These are phyloP conservation scores for Drosophila buzzatii DNA, from an alignment of 2,888 invertebrate species.

Conservation along the genomic window DNA sequence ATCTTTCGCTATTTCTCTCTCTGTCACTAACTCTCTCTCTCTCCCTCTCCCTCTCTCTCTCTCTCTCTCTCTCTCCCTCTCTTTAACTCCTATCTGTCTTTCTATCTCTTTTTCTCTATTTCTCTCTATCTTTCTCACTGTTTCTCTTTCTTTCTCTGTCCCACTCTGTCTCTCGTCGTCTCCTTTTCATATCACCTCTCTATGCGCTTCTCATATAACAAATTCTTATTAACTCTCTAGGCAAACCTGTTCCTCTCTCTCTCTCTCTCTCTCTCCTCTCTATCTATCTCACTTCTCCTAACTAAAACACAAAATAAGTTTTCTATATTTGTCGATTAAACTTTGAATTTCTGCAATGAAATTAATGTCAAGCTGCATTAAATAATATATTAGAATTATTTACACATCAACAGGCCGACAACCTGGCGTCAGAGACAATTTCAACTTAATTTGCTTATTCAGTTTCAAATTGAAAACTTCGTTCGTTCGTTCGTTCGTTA, in stretches of 20 bases:
- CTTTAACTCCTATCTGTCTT: neutral
- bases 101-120: neutral
- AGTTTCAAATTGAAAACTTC: conserved; percentile 14
- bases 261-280: neutral
- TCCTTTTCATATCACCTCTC: too few species aligned
- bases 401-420: neutral
- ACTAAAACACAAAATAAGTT: neutral
- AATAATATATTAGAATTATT: neutral
- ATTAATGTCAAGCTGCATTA: neutral
- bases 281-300: neutral
- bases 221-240: too few species aligned
- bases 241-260: too few species aligned
- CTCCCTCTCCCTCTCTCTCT: too few species aligned
- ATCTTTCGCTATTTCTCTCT: neutral
- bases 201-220: neutral
- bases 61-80: neutral
- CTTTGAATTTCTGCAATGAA: neutral
- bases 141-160: too few species aligned
- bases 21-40: too few species aligned
- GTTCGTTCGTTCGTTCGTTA: neutral
- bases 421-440: neutral
- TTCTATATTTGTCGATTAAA: too few species aligned
- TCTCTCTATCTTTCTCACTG: neutral
- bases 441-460: neutral
- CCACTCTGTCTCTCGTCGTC: too few species aligned